Evolutionary conservation across 2,113 vertebrate genomes (phyloP).

Genomic region (Hippocampus abdominalis): DNA sequence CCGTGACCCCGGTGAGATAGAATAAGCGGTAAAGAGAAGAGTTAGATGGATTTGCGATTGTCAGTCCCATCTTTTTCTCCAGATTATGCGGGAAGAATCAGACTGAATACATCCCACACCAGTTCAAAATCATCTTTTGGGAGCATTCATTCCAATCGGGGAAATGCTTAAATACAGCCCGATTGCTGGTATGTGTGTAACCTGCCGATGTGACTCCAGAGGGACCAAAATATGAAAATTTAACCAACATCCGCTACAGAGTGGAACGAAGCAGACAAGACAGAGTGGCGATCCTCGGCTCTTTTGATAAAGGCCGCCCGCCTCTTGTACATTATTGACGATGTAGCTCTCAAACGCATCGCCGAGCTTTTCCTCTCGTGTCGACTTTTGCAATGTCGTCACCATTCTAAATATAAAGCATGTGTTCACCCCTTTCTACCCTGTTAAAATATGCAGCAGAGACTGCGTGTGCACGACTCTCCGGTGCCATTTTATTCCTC

Average conservation of each 20-base stretch:
- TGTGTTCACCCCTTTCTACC: constrained; percentile 50
- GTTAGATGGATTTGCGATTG: too few relatives aligned
- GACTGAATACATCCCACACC: too few relatives aligned
- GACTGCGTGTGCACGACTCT: constrained; percentile 11
- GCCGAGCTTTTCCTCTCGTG: constrained; percentile 65
- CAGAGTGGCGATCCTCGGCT: constrained; percentile 54
- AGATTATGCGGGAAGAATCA: too few relatives aligned
- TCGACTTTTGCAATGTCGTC: constrained; percentile 61
- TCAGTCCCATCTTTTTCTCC: too few relatives aligned
- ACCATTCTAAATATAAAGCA: constrained; percentile 68
- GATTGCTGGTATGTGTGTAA: not conserved
- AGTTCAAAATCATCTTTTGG: too few relatives aligned
- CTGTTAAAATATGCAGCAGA: constrained; percentile 66
- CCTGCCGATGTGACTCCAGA: not conserved
- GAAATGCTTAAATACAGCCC: too few relatives aligned
- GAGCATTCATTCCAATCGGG: too few relatives aligned
- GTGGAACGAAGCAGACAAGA: constrained; percentile 53
- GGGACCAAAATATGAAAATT: constrained; percentile 56
- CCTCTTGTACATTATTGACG: constrained; percentile 71
- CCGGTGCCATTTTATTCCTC: constrained; percentile 42
- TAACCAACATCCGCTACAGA: constrained; percentile 47
- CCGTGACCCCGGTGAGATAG: too few relatives aligned
- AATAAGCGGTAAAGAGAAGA: too few relatives aligned
- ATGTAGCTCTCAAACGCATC: constrained; percentile 58
- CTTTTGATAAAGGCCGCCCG: constrained; percentile 59